Conservation (phyloP, 2,888 invertebrate genomes). For the Entomobrya proxima region DNA sequence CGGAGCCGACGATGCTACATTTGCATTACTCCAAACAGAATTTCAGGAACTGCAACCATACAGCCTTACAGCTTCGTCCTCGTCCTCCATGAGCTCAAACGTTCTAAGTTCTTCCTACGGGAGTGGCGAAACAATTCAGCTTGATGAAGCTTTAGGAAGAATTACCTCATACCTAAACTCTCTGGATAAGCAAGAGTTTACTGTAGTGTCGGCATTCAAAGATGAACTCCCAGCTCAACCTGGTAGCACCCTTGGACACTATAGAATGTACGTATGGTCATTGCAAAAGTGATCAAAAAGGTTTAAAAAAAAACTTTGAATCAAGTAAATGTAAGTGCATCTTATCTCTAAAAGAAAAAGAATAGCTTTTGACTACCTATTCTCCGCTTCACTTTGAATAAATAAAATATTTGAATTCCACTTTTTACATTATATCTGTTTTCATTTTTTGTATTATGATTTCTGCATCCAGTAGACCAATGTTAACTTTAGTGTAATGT, state of each 20-base stretch:
- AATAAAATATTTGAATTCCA: too few species aligned
- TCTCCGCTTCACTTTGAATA: too few species aligned
- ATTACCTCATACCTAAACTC: constrained; percentile 46
- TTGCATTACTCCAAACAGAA: constrained; percentile 42
- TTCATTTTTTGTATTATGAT: too few species aligned
- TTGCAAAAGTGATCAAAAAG: constrained; percentile 41
- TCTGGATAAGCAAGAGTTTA: constrained; percentile 54
- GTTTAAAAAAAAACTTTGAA: too few species aligned
- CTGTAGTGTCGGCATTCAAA: constrained; percentile 54
- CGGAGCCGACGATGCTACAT: constrained; percentile 48
- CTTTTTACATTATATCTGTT: too few species aligned
- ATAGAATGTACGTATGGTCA: constrained; percentile 56
- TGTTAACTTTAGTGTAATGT: too few species aligned
- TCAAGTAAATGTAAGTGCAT: too few species aligned
- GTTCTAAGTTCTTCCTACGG: not conserved
- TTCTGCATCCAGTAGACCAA: too few species aligned
- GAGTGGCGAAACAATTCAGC: constrained; percentile 8
- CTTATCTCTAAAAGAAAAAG: too few species aligned
- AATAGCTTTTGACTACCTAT: too few species aligned
- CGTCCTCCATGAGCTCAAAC: not conserved
- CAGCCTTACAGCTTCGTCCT: not conserved
- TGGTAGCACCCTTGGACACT: not conserved
- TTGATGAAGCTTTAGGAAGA: constrained; percentile 41
- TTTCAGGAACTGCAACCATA: constrained; percentile 26
- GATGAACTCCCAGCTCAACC: constrained; percentile 23